Evolutionary conservation across 2,797 vertebrate species (phyloP), one percentile per base, ranked within the genome.

Genomic region (Loriculus beryllinus): DNA sequence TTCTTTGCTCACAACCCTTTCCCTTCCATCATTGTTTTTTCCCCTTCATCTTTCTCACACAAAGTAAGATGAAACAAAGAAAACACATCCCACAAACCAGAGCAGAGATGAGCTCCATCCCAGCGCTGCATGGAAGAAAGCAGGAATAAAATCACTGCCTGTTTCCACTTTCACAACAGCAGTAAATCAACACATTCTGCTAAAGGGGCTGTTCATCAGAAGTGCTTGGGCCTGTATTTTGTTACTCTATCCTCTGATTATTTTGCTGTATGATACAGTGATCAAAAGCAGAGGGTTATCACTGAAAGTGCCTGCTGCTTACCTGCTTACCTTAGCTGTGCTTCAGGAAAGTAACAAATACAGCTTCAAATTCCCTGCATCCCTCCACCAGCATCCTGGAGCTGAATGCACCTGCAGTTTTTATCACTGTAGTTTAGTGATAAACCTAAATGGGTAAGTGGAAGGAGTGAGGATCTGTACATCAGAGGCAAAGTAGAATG

Each of bases 41-140:
- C 39, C 35, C 45, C 54, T 85, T 86, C 26, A 33, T 92, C 49
- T 91, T 83, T 65, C n/a, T 86, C 28, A 52, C 48, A 57, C 35
- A 70, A 86, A 92, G 70, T 64, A 80, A 68, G 57, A 76, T 45
- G 68, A 89, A 91, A 90, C 28, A 87, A 87, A 91, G 81, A 47
- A 68, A 90, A 84, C 80, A 10, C 35, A 31, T 89, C 71, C 37
- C 68, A 81, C 62, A 80, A 92, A 76, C 4, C 31, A 93, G 25
- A 82, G 79, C 21, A 62, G 56, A 81, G 57, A 76, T 59, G 14
- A 87, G 64, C 28, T 87, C 52, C 3, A 2, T 83, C 71, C 60
- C 60, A 77, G 75, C 1, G 1, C 78, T 35, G 21, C 37, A 10
- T 39, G 62, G 62, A 77, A 43, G 52, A 93, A 94, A 80, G 19